Evolutionary conservation across 2,797 vertebrate genomes (phyloP).

Genomic region (Anas acuta): DNA sequence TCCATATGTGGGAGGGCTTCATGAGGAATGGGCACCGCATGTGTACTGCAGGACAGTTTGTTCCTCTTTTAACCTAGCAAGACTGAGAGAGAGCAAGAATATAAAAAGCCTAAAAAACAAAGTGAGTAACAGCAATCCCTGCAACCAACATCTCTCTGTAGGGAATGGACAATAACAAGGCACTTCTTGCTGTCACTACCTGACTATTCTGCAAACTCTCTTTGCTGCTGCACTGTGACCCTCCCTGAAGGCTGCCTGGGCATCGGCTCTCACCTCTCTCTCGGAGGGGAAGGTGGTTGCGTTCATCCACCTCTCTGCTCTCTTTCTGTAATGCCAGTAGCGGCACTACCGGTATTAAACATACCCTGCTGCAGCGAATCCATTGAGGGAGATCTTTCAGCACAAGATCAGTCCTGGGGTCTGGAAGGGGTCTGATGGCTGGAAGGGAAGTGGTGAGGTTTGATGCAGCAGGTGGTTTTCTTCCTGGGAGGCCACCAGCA

Average conservation of each 20-base stretch:
- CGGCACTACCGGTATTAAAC: too few relatives aligned
- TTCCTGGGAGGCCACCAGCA: neutral
- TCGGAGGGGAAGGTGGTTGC: neutral
- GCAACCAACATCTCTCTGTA: neutral
- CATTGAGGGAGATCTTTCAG: accelerated
- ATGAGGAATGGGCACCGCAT: neutral
- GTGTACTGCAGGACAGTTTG: neutral
- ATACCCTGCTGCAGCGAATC: accelerated
- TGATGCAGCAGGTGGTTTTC: accelerated
- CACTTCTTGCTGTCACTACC: accelerated
- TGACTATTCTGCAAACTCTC: neutral
- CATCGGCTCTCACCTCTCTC: accelerated
- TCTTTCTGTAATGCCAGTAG: neutral
- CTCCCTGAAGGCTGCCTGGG: neutral
- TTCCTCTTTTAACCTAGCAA: neutral
- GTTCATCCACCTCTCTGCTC: neutral
- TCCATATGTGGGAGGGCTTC: slow-evolving; percentile 21
- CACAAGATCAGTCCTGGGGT: accelerated
- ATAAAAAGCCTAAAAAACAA: neutral
- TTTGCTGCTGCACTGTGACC: neutral
- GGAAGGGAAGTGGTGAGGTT: accelerated
- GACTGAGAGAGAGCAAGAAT: slow-evolving; percentile 33
- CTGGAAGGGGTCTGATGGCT: neutral
- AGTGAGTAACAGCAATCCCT: neutral
- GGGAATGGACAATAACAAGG: neutral